Base-by-base conservation (phyloP, 2,113 vertebrate species). In the Pungitius pungitius region DNA sequence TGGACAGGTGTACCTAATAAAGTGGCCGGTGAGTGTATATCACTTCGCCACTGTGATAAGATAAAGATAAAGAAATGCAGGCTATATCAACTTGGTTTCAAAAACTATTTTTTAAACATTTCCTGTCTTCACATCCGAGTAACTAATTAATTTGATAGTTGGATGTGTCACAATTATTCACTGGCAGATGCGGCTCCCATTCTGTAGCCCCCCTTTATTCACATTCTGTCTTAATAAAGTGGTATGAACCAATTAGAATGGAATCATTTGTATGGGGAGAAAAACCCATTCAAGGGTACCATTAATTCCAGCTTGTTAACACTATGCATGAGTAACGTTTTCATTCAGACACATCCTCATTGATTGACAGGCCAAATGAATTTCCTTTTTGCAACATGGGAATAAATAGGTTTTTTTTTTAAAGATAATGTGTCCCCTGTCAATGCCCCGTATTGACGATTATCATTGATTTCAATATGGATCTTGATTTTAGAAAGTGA, bases 321-420 rank as follows among this genome's bases (percentile, higher is more conserved):
- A 86, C 79, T 87, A 73, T 87, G 87, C 87, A 80, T 87, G 85
- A 86, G 52, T 60, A 80, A 75, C 71, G 81, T 81, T 83, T 84
- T 88, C 68, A 81, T 75, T 77, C 81, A 85, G 63, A 71, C 55
- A 73, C 81, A 69, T 60, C 66, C 73, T 77, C 59, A 22, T 15
- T 89, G 88, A 91, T 84, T 88, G 88, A 90, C 87, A 76, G 75
- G 64, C 54, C 57, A 82, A 88, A 90, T 88, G 62, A 88, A 85
- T 73, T 18, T 9, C 56, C 10, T 54, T 57, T 75, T 63, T 66
- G 33, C 45, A 66, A 64, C 35, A 71, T 45, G 45, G 58, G 11
- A 57, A 42, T 51, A 3, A 30, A n/a, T 72, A 26, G 24, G n/a
- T n/a, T n/a, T n/a, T 40, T 45, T 54, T 59, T 77, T 52, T 52